Evolutionary conservation across 2,888 invertebrate species (phyloP), one percentile per base, ranked within the genome.

Genomic region (Drosophila fungiperda): DNA sequence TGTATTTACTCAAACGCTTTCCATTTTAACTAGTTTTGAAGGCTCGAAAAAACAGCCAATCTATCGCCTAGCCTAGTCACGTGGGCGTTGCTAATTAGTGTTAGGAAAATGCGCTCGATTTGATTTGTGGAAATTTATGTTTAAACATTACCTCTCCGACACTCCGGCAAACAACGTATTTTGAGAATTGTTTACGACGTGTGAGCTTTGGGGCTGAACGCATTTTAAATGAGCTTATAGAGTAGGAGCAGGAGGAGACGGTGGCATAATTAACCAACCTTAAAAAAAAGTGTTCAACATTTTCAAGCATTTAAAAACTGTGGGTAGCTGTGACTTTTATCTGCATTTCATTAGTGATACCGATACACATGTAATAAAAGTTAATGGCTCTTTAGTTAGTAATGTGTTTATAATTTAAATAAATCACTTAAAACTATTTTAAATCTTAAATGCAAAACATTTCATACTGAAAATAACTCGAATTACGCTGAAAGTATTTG

Each of bases 1-100:
- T 35, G 67, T 48, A 45, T 35, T n/a, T 23, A 20, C 20, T 52
- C 59, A 32, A 85, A 71, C 83, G 90, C 86, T 85, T 85, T 85
- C 83, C 89, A 87, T 87, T 87, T 81, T 76, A 80, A 65, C 78
- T 68, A 74, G 68, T 60, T 54, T 45, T 33, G 26, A 35, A 32
- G 40, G 60, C 36, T 49, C 38, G 33, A 61, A 42, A 49, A 54
- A 36, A 53, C 68, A 80, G 66, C 68, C 78, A 80, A 80, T 76
- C 74, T 78, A 64, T 74, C 61, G 81, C 62, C 67, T 48, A 15
- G 26, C 49, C 26, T 26, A 52, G 49, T 29, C 45, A 76, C 48
- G 86, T 89, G 80, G 86, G 90, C 89, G 90, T 90, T 80, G 87
- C 87, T 90, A 90, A 90, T 87, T 90, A 89, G 89, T 76, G 76